Conservation (phyloP, 2,113 vertebrate genomes). For the Neolamprologus kungweensis region DNA sequence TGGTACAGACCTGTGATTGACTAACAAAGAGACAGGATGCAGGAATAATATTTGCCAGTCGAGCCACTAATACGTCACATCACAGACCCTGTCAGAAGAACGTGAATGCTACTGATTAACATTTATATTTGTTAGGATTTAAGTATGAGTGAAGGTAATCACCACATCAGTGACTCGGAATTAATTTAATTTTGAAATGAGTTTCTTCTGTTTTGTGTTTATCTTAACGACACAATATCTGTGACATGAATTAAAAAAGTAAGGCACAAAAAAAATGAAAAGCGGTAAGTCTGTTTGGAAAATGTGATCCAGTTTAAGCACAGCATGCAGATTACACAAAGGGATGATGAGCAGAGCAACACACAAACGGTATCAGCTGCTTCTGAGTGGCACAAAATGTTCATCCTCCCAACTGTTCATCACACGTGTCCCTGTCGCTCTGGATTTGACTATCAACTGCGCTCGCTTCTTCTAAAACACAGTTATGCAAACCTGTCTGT, state of each 20-base stretch:
- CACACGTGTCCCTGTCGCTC: slow-evolving; percentile 2
- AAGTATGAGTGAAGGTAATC: background rate
- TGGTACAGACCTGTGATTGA: background rate
- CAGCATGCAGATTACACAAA: background rate
- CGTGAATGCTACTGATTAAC: background rate
- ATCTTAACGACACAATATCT: background rate
- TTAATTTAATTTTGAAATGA: background rate
- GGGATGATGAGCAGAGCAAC: background rate
- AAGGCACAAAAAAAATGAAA: background rate
- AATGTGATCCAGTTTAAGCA: background rate
- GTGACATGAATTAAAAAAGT: background rate
- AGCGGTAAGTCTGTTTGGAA: background rate
- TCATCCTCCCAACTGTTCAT: slow-evolving; percentile 14
- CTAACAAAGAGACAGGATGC: background rate
- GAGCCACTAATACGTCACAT: background rate
- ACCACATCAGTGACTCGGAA: background rate
- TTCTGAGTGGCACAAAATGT: background rate
- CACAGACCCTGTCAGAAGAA: background rate
- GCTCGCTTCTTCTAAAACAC: background rate
- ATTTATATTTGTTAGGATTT: background rate
- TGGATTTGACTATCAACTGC: background rate
- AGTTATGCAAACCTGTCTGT: slow-evolving; percentile 7
- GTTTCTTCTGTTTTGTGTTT: background rate
- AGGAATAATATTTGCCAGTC: slow-evolving; percentile 14
- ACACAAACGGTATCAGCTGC: background rate